Percentiles rank a stretch among this genome's conserved stretches.
Evolutionary conservation across 2,888 invertebrate species (phyloP).

Genomic region (Harpalus rufipes): DNA sequence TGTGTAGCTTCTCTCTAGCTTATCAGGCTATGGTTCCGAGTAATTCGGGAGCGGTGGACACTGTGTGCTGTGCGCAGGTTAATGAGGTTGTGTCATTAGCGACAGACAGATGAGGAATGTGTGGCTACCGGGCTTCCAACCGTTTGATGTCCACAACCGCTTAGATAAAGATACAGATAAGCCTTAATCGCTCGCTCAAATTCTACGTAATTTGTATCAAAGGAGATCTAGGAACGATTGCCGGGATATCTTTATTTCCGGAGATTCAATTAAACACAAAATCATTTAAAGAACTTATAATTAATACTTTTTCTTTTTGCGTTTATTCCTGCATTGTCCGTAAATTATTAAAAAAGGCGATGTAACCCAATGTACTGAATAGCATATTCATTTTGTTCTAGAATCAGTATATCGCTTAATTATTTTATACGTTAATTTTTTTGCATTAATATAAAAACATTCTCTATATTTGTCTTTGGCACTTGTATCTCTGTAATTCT

Average conservation of each 20-base stretch:
- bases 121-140: constrained; percentile 17
- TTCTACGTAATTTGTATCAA: constrained; percentile 30
- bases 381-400: too few relatives aligned
- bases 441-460: too few relatives aligned
- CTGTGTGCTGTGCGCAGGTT: neutral
- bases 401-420: too few relatives aligned
- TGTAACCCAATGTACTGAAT: too few relatives aligned
- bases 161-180: constrained; percentile 16
- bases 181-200: constrained; percentile 12
- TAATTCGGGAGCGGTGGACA: constrained; percentile 29
- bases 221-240: neutral
- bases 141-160: neutral
- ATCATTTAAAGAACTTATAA: too few relatives aligned
- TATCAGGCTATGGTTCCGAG: constrained; percentile 26
- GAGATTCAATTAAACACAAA: too few relatives aligned
- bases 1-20: neutral
- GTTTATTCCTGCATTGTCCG: too few relatives aligned
- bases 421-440: too few relatives aligned
- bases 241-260: constrained; percentile 5
- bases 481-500: too few relatives aligned
- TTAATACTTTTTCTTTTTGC: too few relatives aligned
- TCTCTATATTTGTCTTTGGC: too few relatives aligned
- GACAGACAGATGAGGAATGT: constrained; percentile 22
- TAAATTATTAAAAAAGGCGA: too few relatives aligned
- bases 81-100: constrained; percentile 27